Evolutionary conservation across 1,140 invertebrate genomes (phyloP), one percentile per base, ranked within the genome.

Genomic region (Babylonia areolata): DNA sequence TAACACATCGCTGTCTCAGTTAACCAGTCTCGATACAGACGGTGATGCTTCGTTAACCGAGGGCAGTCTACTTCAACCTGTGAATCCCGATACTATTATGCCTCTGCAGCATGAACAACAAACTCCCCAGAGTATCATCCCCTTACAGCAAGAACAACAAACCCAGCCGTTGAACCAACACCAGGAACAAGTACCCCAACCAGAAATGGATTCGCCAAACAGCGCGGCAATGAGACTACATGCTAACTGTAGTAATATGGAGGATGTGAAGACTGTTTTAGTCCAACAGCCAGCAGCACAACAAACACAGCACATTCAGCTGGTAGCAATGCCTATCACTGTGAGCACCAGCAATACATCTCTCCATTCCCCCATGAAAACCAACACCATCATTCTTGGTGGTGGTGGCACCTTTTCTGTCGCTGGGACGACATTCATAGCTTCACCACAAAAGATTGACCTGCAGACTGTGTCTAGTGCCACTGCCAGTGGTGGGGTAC

Each of bases 181-280:
- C 86, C 86, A 79, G 75, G 54, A 15, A 28, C 58, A 82, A 51
- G 28, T 84, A 73, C 78, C 73, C 84, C 84, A 79, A 37, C 71
- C 85, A 58, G 86, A 42, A 84, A 75, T 84, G 42, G 87, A 84
- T 89, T 95, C 42, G 83, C 88, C 89, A 85, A 90, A 88, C 84
- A 85, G 82, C 84, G 87, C 88, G 51, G 90, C 88, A 42, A 89
- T 91, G 87, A 87, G 86, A 73, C 87, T 88, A 77, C 85, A 89
- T 88, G 85, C 88, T 86, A 87, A 88, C 85, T 88, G 42, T 89
- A 89, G 88, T 92, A 88, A 87, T 58, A 37, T 87, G 9, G 69
- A 90, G 54, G 92, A 96, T 96, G 89, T 96, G 96, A 85, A 97
- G 20, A 86, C 58, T 81, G 33, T 81, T 35, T 35, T 54, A 84